Evolutionary conservation across 2,113 vertebrate genomes (phyloP).

Genomic region (Grallaria varia): DNA sequence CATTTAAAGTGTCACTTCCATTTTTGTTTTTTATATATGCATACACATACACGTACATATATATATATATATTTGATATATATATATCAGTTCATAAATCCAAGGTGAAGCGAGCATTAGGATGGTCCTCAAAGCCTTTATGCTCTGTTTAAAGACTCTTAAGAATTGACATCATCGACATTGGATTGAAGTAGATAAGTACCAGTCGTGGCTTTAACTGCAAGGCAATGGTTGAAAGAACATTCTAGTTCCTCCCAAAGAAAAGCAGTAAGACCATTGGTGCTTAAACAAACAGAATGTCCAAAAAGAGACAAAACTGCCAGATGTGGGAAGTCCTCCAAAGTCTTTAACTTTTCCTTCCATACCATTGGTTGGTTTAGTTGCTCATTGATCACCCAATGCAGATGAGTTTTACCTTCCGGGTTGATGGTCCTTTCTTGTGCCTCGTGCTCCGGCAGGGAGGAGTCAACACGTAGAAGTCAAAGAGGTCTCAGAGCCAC

Average conservation of each 20-base stretch:
- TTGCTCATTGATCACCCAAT: background rate
- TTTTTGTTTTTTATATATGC: background rate
- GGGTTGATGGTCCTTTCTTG: background rate
- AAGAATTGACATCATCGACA: slow-evolving; percentile 48
- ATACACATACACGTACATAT: background rate
- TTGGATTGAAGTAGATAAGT: slow-evolving; percentile 44
- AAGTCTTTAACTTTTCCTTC: background rate
- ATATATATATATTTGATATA: background rate
- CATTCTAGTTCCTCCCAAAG: background rate
- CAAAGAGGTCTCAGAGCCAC: background rate
- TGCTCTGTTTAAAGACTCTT: slow-evolving; percentile 9
- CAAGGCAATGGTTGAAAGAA: slow-evolving; percentile 46
- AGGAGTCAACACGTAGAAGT: background rate
- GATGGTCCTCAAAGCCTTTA: background rate
- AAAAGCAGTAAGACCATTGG: slow-evolving; percentile 20
- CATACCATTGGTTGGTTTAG: background rate
- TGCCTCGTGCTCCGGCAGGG: background rate
- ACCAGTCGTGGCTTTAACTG: slow-evolving; percentile 33
- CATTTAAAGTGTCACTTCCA: background rate
- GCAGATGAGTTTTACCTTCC: background rate
- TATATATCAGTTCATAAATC: slow-evolving; percentile 5
- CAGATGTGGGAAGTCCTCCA: background rate
- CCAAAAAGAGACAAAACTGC: background rate
- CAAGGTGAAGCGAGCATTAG: background rate
- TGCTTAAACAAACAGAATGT: slow-evolving; percentile 12